phyloP scores from a whole-genome alignment of 2,888 invertebrate genomes.

The Formica aserva region DNA sequence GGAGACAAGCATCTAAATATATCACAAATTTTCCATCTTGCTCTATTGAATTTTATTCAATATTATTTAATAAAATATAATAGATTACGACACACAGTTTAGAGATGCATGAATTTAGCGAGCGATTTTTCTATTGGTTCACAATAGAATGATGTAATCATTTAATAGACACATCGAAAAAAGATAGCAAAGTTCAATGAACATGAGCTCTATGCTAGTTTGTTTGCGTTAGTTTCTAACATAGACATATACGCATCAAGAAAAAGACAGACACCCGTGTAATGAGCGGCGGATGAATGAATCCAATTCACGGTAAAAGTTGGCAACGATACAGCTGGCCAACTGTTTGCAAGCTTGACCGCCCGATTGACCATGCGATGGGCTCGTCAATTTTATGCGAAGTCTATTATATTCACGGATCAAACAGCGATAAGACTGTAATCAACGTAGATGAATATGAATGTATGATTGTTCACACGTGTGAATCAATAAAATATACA shows the following conservation, averaged over 20 bases:
- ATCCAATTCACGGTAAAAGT: conserved; percentile 75
- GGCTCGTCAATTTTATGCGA: conserved; percentile 41
- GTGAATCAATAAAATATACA: background rate
- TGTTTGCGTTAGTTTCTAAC: background rate
- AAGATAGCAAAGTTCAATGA: background rate
- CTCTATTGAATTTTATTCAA: background rate
- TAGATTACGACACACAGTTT: background rate
- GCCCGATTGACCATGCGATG: conserved; percentile 31
- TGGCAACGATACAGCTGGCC: conserved; percentile 80
- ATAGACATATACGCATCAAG: background rate
- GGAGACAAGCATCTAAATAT: background rate
- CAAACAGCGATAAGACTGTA: background rate
- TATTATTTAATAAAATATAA: background rate
- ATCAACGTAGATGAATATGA: background rate
- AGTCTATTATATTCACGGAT: background rate
- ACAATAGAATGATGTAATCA: background rate
- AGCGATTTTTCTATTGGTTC: background rate
- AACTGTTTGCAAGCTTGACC: conserved; percentile 17
- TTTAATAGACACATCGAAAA: background rate
- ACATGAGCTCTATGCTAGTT: background rate
- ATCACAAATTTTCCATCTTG: background rate
- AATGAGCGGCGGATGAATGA: conserved; percentile 74
- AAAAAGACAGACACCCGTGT: conserved; percentile 39
- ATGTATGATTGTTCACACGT: background rate
- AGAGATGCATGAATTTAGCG: background rate